Percentiles rank a stretch among this genome's conserved stretches.
Evolutionary conservation across 2,797 vertebrate genomes (phyloP).

Genomic region (Poeciliopsis presidionis): DNA sequence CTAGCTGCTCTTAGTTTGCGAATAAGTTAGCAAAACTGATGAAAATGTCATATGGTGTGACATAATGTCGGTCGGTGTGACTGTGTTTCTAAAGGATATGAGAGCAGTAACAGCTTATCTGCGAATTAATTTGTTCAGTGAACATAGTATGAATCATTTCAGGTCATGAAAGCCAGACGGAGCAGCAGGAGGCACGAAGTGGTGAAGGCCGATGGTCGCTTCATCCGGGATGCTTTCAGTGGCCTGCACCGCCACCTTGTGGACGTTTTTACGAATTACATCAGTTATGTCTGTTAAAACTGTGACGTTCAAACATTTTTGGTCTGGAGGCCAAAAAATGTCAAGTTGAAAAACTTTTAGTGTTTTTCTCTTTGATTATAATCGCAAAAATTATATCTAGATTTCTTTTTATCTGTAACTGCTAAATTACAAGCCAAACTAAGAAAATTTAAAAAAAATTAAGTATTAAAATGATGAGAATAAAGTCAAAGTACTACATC

Average conservation of each 20-base stretch:
- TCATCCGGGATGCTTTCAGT: neutral
- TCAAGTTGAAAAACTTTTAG: too few species aligned
- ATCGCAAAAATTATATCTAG: too few species aligned
- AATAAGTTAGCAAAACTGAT: neutral
- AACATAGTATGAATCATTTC: conserved; percentile 63
- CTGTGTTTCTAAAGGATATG: conserved; percentile 20
- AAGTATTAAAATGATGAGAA: too few species aligned
- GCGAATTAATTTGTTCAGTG: conserved; percentile 63
- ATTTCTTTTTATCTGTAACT: too few species aligned
- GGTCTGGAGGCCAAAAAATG: too few species aligned
- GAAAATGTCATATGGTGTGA: neutral
- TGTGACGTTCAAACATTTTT: too few species aligned
- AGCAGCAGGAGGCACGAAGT: conserved; percentile 44
- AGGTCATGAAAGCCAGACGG: conserved; percentile 59
- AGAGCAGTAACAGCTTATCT: conserved; percentile 52
- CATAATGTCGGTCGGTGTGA: neutral
- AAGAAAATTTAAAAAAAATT: too few species aligned
- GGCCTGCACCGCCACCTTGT: conserved; percentile 62
- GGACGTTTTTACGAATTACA: conserved; percentile 17
- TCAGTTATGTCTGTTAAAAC: neutral
- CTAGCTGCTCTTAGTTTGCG: neutral
- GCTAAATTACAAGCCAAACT: too few species aligned
- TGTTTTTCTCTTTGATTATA: too few species aligned
- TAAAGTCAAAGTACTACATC: too few species aligned
- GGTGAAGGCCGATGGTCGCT: conserved; percentile 18